Conservation (phyloP, 2,797 vertebrate genomes). For the Cossypha niveicapilla region DNA sequence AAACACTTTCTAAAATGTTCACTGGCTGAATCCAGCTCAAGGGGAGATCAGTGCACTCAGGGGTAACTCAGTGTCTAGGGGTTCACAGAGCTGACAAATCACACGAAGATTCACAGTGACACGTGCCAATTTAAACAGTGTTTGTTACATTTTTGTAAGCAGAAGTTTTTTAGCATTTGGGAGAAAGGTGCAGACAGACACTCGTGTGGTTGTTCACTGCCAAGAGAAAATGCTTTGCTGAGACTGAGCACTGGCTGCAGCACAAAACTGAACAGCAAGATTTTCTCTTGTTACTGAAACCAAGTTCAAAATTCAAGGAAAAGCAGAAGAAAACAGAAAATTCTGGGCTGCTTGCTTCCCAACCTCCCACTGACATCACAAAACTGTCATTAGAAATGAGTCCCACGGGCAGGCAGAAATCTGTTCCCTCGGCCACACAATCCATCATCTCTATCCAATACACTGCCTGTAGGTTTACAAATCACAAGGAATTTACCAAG, state of each 20-base stretch:
- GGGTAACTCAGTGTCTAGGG: not conserved
- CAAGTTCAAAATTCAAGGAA: not conserved
- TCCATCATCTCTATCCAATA: not conserved
- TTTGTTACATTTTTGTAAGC: not conserved
- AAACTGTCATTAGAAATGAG: not conserved
- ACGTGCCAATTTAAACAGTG: rapidly evolving
- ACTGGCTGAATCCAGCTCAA: not conserved
- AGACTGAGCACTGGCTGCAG: not conserved
- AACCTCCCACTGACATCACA: not conserved
- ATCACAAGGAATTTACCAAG: not conserved
- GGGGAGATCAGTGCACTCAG: not conserved
- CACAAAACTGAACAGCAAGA: not conserved
- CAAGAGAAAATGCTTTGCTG: not conserved
- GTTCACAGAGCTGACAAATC: not conserved
- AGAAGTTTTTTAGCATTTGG: not conserved
- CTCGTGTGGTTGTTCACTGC: not conserved
- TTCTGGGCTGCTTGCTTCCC: not conserved
- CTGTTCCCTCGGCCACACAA: not conserved
- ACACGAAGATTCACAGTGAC: not conserved
- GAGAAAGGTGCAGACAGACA: not conserved
- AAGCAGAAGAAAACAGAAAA: not conserved
- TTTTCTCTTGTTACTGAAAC: not conserved
- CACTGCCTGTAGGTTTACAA: not conserved
- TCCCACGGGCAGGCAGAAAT: not conserved
- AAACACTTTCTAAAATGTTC: not conserved